phyloP scores from a whole-genome alignment of 2,888 invertebrate genomes.

The Amiota communis region DNA sequence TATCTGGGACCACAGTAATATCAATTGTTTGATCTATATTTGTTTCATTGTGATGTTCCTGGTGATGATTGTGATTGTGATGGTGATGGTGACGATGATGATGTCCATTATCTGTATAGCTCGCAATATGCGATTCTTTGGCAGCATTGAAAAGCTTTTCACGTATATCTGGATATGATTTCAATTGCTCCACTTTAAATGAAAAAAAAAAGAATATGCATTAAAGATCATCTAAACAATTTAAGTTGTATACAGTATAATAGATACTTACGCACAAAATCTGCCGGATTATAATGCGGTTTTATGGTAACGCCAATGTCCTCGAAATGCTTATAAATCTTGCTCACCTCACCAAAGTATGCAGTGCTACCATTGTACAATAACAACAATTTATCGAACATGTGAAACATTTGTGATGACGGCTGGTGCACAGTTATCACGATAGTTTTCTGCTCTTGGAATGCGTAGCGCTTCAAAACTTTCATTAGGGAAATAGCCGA shows the following conservation, averaged over 20 bases:
- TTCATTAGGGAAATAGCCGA: conserved; percentile 84
- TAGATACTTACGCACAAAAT: conserved; percentile 82
- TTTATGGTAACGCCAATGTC: conserved; percentile 81
- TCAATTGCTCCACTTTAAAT: conserved; percentile 82
- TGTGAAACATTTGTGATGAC: conserved; percentile 87
- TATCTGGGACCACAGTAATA: conserved; percentile 38
- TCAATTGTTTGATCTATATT: conserved; percentile 6
- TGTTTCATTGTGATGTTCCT: conserved; percentile 38
- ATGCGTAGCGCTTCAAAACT: conserved; percentile 82
- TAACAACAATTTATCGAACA: conserved; percentile 84
- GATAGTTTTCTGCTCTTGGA: conserved; percentile 84
- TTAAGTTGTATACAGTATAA: neutral
- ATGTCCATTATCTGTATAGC: conserved; percentile 73
- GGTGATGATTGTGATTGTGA: conserved; percentile 25
- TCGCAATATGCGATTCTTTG: conserved; percentile 76
- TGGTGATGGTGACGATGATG: conserved; percentile 27
- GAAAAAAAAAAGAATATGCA: neutral
- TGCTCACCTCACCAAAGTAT: conserved; percentile 82
- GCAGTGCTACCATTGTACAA: conserved; percentile 83
- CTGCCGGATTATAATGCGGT: conserved; percentile 88
- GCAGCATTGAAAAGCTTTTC: conserved; percentile 81
- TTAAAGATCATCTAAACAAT: neutral
- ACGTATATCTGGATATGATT: conserved; percentile 79
- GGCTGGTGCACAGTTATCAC: conserved; percentile 88
- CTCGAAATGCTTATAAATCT: conserved; percentile 82